Percentiles rank a stretch among this genome's conserved stretches.
phyloP scores from a whole-genome alignment of 2,797 vertebrate genomes.

The Poecile montanus region DNA sequence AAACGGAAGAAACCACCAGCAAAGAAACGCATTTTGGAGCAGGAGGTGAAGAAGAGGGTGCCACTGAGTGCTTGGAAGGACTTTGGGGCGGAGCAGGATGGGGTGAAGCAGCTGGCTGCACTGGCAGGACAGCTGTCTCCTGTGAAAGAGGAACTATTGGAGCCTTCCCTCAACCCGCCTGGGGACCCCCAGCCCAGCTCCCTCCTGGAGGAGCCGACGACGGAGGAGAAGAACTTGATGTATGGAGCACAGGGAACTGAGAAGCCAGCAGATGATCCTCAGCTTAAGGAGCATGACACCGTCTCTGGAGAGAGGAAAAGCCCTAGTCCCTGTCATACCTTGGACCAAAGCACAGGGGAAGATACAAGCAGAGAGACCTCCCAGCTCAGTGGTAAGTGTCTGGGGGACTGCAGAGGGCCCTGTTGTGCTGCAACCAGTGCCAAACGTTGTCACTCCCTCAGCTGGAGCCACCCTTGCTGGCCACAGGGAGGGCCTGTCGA shows the following conservation, averaged over 20 bases:
- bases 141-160: constrained; percentile 7
- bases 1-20: constrained; percentile 84
- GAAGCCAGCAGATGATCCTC: constrained; percentile 15
- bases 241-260: constrained; percentile 41
- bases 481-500: rapidly evolving
- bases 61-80: background rate
- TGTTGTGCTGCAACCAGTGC: background rate
- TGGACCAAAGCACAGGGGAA: constrained; percentile 73
- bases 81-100: constrained; percentile 39
- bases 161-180: background rate
- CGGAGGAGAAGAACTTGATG: constrained; percentile 67
- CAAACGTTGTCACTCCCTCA: background rate
- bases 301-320: constrained; percentile 19
- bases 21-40: constrained; percentile 59
- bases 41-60: constrained; percentile 77
- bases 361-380: constrained; percentile 26
- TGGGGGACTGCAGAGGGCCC: background rate
- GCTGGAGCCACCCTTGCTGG: background rate
- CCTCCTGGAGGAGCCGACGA: constrained; percentile 46
- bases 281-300: background rate
- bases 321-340: constrained; percentile 14
- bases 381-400: constrained; percentile 55
- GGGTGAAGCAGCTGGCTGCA: constrained; percentile 72
- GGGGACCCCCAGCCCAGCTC: constrained; percentile 15
- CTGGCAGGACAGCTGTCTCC: constrained; percentile 82